Base-by-base conservation (phyloP, 2,113 vertebrate genomes). In the Stigmatopora argus region DNA sequence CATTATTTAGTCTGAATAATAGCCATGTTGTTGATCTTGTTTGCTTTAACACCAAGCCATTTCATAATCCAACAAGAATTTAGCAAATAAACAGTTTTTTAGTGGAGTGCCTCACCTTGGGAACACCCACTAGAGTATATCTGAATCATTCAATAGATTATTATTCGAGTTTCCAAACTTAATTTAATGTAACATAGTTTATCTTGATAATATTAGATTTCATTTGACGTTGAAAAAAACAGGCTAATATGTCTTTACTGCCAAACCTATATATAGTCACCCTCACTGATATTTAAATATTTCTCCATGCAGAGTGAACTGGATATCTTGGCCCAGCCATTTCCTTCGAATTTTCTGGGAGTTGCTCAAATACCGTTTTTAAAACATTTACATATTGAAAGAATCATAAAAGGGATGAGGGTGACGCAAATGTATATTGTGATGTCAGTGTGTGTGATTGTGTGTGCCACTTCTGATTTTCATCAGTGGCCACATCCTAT, bases 381-480 rank as follows among this genome's bases (percentile, higher is more conserved):
- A 45, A 61, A n/a, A 45, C 12, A 31, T 64, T 51, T n/a, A 52
- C 46, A 55, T 45, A 19, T 12, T 38, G 55, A 76, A 3, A 35
- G 49, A 60, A 63, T 63, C 63, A 77, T 67, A 58, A 7, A 67
- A 65, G 62, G 64, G 74, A 73, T 52, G 13, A 72, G 62, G 60
- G 10, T 60, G 53, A 53, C 44, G 46, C 52, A 44, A 53, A 80
- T 75, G 72, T 62, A 69, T 74, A 66, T 69, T 47, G 62, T 63
- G 34, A 45, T 21, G 71, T 59, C 47, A 73, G 52, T 70, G 41
- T 60, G 61, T 67, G 60, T 70, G n/a, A 60, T 62, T 70, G 53
- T 81, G 89, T 85, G 90, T 95, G 96, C 94, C 96, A 94, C 80
- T 81, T 89, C 86, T 94, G 91, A 95, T 98, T 94, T 94, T 87